Evolutionary conservation across 2,797 vertebrate genomes (phyloP).

Genomic region (Tadarida brasiliensis): DNA sequence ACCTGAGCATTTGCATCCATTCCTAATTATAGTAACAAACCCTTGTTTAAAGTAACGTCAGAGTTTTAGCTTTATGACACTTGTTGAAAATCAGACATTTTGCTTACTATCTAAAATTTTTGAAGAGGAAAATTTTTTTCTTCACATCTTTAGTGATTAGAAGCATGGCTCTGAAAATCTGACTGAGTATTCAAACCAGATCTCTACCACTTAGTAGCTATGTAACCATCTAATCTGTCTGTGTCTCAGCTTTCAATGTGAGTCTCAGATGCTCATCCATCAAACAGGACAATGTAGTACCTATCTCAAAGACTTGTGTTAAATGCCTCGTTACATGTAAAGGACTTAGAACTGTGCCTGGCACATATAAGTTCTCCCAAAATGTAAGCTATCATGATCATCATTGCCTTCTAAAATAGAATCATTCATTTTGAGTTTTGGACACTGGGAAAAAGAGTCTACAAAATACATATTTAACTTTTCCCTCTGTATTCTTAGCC

Average conservation of each 20-base stretch:
- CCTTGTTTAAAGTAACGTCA: constrained; percentile 1
- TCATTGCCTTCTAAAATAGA: not conserved
- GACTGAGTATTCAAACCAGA: not conserved
- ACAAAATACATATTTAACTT: constrained; percentile 3
- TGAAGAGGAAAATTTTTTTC: not conserved
- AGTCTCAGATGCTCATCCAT: not conserved
- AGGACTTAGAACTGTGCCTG: not conserved
- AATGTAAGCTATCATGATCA: not conserved
- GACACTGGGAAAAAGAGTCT: not conserved
- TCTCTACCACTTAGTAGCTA: not conserved
- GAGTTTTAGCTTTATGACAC: constrained; percentile 12
- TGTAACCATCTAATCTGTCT: not conserved
- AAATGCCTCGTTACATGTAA: not conserved
- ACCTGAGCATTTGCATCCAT: not conserved
- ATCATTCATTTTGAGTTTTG: constrained; percentile 19
- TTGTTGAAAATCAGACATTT: constrained; percentile 29
- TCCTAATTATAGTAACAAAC: not conserved
- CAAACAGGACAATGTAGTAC: not conserved
- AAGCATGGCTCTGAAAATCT: constrained; percentile 27
- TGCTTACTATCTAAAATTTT: constrained; percentile 35
- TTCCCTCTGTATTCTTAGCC: not conserved
- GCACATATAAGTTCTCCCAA: not conserved
- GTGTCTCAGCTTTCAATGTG: not conserved
- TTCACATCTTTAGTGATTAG: not conserved
- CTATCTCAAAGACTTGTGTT: not conserved